Conservation (phyloP, 2,888 invertebrate species). For the Dioctria linearis region DNA sequence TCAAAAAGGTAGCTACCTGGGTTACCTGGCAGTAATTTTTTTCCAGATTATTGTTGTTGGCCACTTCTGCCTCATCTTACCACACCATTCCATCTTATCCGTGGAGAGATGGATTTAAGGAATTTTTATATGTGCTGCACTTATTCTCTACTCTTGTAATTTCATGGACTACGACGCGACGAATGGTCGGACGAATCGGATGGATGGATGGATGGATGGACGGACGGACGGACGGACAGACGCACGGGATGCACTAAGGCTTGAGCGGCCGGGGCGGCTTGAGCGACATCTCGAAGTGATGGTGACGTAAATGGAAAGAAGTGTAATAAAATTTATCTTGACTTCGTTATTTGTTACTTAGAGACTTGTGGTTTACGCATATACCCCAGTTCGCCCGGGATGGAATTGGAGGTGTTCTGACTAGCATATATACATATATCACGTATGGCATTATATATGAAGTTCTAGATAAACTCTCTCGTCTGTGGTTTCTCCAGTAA, state of each 20-base stretch:
- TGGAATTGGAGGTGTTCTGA: background rate
- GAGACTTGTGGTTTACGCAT: background rate
- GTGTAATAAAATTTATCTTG: constrained; percentile 47
- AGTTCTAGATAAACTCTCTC: constrained; percentile 10
- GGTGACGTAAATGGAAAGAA: constrained; percentile 33
- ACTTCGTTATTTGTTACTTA: constrained; percentile 25
- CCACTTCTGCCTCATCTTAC: constrained; percentile 21
- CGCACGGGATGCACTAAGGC: too few relatives aligned
- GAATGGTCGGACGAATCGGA: too few relatives aligned
- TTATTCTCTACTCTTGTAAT: constrained; percentile 24
- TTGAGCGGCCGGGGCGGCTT: background rate
- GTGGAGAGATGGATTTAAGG: constrained; percentile 46
- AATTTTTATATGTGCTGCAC: constrained; percentile 36
- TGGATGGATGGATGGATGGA: too few relatives aligned
- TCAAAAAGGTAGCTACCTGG: constrained; percentile 54
- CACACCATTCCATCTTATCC: constrained; percentile 34
- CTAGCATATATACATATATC: constrained; percentile 16
- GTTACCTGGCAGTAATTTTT: constrained; percentile 48
- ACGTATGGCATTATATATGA: background rate
- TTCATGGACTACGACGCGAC: background rate
- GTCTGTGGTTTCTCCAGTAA: constrained; percentile 31
- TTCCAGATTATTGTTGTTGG: constrained; percentile 19
- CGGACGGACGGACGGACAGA: too few relatives aligned
- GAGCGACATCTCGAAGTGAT: constrained; percentile 35
- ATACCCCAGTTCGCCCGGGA: background rate